Base-by-base conservation (phyloP, 2,888 invertebrate species). In the Nasonia oneida region DNA sequence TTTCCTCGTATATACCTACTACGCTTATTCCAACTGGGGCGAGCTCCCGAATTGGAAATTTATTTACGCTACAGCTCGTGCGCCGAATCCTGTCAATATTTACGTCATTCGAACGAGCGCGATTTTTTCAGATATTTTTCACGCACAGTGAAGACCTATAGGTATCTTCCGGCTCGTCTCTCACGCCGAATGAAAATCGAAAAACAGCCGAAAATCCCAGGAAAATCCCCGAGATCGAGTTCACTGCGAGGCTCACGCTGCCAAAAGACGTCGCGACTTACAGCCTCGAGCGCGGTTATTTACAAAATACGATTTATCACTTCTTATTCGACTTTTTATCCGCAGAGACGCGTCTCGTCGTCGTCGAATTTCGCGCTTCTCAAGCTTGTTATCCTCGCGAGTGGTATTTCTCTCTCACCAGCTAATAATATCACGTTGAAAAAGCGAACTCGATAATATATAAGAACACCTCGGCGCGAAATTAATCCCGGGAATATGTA, bases 161-260 rank as follows among this genome's bases (percentile, higher is more conserved):
- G 29, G 29, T 29, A 82, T 37, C 23, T 76, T 81, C 47, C 50
- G 53, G 42, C 29, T 61, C 81, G 67, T 53, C 47, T n/a, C 50
- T 18, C 79, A 61, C 79, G 79, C 79, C 73, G 88, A 88, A 88
- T 88, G 88, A 84, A 81, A 88, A 88, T 81, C 82, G 75, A 78
- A 86, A 86, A 88, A 88, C 87, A 87, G 71, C 87, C 50, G 50
- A n/a, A 61, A 37, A 73, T 37, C 57, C 12, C 42, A 73, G 47
- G 73, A 73, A 73, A 73, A 73, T 73, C 73, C 73, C 71, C 8
- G 47, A 39, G 73, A 42, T n/a, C 42, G 73, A 73, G 73, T 73
- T 39, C 14, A 74, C 47, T 42, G 12, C 37, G 33, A 18, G 18
- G 39, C 18, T 53, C 74, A 74, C 33, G 81, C 74, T 81, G 74